Evolutionary conservation across 2,113 vertebrate species (phyloP).

Genomic region (Panthera leo): DNA sequence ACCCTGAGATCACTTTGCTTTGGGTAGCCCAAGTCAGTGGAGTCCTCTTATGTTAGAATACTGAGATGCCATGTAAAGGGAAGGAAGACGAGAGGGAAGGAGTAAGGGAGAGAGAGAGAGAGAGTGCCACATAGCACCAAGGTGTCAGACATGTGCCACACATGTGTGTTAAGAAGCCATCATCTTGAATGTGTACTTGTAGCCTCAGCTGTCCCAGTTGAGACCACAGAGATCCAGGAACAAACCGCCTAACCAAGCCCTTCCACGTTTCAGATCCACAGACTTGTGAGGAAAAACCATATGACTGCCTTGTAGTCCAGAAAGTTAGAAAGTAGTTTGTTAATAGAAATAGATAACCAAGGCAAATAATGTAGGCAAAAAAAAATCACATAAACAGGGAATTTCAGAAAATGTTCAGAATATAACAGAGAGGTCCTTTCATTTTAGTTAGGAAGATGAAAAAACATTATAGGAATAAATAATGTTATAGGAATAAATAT

Average conservation of each 20-base stretch:
- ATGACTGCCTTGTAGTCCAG: neutral
- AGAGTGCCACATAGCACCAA: neutral
- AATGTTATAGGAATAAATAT: neutral
- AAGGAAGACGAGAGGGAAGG: neutral
- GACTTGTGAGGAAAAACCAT: neutral
- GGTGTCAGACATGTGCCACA: neutral
- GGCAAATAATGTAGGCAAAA: neutral
- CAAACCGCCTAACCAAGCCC: neutral
- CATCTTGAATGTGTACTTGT: neutral
- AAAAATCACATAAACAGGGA: neutral
- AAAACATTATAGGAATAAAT: neutral
- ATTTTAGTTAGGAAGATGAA: neutral
- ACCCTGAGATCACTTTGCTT: neutral
- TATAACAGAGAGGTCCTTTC: neutral
- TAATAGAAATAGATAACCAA: neutral
- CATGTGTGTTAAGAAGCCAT: neutral
- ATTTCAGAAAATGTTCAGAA: neutral
- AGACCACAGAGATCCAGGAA: neutral
- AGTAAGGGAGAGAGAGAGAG: neutral
- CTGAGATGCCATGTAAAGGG: neutral
- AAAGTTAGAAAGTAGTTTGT: neutral
- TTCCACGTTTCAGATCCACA: neutral
- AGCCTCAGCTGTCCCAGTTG: neutral
- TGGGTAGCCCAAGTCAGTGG: neutral
- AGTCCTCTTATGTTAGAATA: neutral